phyloP scores from a whole-genome alignment of 92 coral and sea anemone genomes.

The Siderastrea siderea region DNA sequence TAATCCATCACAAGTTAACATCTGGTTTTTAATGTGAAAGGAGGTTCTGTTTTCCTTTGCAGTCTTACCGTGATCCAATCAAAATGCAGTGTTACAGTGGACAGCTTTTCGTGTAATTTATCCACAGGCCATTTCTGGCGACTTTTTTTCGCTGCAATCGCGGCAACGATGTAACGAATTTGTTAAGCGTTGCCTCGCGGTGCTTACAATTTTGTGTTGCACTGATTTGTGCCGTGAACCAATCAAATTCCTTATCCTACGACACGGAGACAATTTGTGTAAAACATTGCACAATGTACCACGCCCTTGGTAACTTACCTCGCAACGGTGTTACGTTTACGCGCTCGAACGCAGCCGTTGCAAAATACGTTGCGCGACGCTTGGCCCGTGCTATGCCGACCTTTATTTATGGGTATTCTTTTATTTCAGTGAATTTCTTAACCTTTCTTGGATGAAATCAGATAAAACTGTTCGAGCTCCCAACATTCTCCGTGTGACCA shows the following conservation, averaged over 20 bases:
- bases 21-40: too few species aligned
- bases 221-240: neutral
- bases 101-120: too few species aligned
- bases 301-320: neutral
- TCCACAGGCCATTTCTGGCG: too few species aligned
- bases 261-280: neutral
- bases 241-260: neutral
- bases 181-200: too few species aligned
- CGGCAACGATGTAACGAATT: too few species aligned
- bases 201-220: too few species aligned
- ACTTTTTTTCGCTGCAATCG: too few species aligned
- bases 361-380: neutral
- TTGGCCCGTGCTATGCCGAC: neutral
- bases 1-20: too few species aligned
- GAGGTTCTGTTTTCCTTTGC: too few species aligned
- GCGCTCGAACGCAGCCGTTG: neutral
- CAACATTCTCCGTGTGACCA: slow-evolving; percentile 92
- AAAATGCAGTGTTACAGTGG: too few species aligned
- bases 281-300: neutral
- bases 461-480: slow-evolving; percentile 92
- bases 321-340: neutral
- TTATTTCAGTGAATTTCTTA: slow-evolving; percentile 91
- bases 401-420: neutral
- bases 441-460: slow-evolving; percentile 96
- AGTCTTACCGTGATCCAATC: too few species aligned